A percentile compares a stretch with the other conserved stretches of the same genome.
Evolutionary conservation across 2,888 invertebrate species (phyloP).

Genomic region (Vesta saturnalis): DNA sequence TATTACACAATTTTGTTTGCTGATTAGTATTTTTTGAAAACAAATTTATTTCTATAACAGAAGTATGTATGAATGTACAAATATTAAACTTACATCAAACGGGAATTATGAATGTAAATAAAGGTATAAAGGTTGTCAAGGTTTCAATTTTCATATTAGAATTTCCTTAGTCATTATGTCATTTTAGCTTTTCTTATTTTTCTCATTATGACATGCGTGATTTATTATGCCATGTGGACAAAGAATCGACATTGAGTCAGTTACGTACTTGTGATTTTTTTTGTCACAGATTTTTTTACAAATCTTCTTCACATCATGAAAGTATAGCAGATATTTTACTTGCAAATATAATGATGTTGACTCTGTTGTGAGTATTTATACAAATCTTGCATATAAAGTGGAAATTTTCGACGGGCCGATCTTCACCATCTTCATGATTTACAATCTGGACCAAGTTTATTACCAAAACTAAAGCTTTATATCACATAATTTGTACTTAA

Average conservation of each 20-base stretch:
- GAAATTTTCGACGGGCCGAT: not conserved
- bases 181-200: not conserved
- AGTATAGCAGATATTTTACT: slow-evolving; percentile 1
- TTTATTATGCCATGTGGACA: too few relatives aligned
- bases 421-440: not conserved
- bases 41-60: too few relatives aligned
- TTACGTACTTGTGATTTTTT: not conserved
- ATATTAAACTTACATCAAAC: too few relatives aligned
- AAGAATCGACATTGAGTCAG: too few relatives aligned
- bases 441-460: not conserved
- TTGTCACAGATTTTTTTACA: not conserved
- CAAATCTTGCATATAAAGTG: not conserved
- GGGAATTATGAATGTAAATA: too few relatives aligned
- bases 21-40: too few relatives aligned
- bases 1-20: too few relatives aligned
- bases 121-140: not conserved
- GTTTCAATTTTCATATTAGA: not conserved
- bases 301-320: not conserved
- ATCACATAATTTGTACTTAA: not conserved
- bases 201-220: not conserved
- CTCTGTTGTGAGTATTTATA: not conserved
- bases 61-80: too few relatives aligned
- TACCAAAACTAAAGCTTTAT: not conserved
- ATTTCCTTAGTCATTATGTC: not conserved
- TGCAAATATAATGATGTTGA: not conserved